These are phyloP conservation scores for Hyalella azteca DNA, from an alignment of 2,888 invertebrate species.

Conservation along the genomic window DNA sequence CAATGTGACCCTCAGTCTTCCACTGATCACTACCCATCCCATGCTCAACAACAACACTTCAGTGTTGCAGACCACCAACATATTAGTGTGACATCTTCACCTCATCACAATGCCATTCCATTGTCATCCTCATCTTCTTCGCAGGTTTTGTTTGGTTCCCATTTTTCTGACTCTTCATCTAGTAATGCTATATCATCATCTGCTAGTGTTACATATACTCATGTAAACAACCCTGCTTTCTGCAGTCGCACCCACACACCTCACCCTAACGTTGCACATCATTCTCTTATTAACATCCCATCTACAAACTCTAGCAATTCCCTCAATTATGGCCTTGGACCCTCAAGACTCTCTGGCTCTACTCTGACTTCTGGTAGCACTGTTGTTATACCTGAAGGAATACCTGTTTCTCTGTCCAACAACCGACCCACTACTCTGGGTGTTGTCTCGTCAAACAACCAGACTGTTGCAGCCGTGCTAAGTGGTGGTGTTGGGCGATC, in stretches of 20 bases:
- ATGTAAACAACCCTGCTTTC: background rate
- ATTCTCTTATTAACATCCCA: background rate
- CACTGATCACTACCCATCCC: background rate
- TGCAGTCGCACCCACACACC: background rate
- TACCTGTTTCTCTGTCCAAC: background rate
- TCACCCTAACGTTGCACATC: background rate
- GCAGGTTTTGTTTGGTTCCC: background rate
- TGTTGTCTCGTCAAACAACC: background rate
- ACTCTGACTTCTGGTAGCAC: background rate
- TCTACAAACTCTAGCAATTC: background rate
- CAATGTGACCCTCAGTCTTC: background rate
- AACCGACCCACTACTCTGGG: background rate
- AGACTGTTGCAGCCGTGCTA: background rate
- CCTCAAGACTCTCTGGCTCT: background rate
- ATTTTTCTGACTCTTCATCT: background rate
- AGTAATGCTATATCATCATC: background rate
- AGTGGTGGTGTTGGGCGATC: background rate
- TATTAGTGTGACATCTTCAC: background rate
- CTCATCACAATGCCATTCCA: background rate
- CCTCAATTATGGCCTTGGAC: background rate
- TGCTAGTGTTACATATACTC: background rate
- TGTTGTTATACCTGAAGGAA: background rate
- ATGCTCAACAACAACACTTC: background rate
- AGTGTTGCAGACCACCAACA: slow-evolving; percentile 14
- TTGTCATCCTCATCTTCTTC: background rate